Evolutionary conservation across 2,888 invertebrate species (phyloP).

Genomic region (Anthrax anthrax): DNA sequence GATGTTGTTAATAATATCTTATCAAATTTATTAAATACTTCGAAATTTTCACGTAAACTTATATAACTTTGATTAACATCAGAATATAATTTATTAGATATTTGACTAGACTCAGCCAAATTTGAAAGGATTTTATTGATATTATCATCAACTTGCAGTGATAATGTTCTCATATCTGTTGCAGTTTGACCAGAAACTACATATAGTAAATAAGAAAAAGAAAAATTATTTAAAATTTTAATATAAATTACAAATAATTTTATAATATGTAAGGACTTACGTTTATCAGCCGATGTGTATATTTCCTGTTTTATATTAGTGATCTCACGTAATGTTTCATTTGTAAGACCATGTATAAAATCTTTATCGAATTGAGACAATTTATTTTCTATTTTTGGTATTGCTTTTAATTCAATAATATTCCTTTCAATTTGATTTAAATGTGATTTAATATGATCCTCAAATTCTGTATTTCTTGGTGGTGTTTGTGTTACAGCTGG

Average conservation of each 20-base stretch:
- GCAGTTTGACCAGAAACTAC: constrained; percentile 36
- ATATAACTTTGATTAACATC: constrained; percentile 42
- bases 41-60: constrained; percentile 40
- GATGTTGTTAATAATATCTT: constrained; percentile 67
- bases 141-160: constrained; percentile 36
- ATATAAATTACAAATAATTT: not conserved
- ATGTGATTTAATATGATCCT: constrained; percentile 33
- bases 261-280: constrained; percentile 25
- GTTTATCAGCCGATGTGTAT: constrained; percentile 33
- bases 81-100: constrained; percentile 41
- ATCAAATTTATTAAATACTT: constrained; percentile 52
- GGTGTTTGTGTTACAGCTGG: constrained; percentile 18
- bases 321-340: constrained; percentile 45
- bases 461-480: constrained; percentile 31
- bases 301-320: constrained; percentile 40
- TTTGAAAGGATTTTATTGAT: constrained; percentile 43
- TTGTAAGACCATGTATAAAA: constrained; percentile 42
- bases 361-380: constrained; percentile 33
- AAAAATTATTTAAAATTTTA: not conserved
- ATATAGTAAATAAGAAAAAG: not conserved
- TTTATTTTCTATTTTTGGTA: constrained; percentile 37
- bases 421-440: constrained; percentile 35
- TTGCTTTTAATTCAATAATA: constrained; percentile 28
- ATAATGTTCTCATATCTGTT: constrained; percentile 40
- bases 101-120: constrained; percentile 41